Evolutionary conservation across 2,888 invertebrate species (phyloP), one percentile per base, ranked within the genome.

Genomic region (Cheilosia impressa): DNA sequence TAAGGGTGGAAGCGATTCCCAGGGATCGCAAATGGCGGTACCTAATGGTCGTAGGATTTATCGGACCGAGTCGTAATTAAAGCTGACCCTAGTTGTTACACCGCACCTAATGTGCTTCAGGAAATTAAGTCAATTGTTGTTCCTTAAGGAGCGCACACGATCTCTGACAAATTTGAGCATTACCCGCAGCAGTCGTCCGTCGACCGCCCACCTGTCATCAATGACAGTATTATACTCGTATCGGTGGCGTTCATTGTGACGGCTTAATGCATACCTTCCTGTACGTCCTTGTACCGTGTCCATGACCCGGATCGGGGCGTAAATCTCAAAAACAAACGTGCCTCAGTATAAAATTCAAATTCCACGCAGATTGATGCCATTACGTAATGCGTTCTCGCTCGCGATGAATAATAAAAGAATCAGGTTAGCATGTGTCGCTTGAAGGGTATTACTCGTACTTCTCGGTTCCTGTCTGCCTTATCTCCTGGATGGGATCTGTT

Each of bases 401-500:
- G 71, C 45, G 84, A 75, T 79, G 79, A 84, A 80, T 84, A 79
- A 69, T 76, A 84, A 84, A 73, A 79, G 62, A 84, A 47, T 66
- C 58, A 45, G 41, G 57, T 63, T 45, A 47, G 50, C 43, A 73
- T 78, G 41, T 83, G 62, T 68, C 50, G 53, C 83, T 83, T 83
- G 83, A 83, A 83, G 78, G 78, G 63, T 78, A 83, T 83, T 78
- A 73, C n/a, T n/a, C n/a, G n/a, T n/a, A n/a, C 78, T 68, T 83
- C 43, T 78, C 27, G 78, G 66, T 63, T 62, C 41, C 83, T 73
- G 73, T 78, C 62, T 66, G 15, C 31, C 34, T 41, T 66, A 78
- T 83, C 72, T 73, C 65, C 27, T 52, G 58, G 31, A 13, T 27
- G 38, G 55, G 53, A 68, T 83, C 78, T 73, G 6, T n/a, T n/a